These are phyloP conservation scores for Drosophila helvetica DNA, from an alignment of 2,888 invertebrate species.

Conservation along the genomic window DNA sequence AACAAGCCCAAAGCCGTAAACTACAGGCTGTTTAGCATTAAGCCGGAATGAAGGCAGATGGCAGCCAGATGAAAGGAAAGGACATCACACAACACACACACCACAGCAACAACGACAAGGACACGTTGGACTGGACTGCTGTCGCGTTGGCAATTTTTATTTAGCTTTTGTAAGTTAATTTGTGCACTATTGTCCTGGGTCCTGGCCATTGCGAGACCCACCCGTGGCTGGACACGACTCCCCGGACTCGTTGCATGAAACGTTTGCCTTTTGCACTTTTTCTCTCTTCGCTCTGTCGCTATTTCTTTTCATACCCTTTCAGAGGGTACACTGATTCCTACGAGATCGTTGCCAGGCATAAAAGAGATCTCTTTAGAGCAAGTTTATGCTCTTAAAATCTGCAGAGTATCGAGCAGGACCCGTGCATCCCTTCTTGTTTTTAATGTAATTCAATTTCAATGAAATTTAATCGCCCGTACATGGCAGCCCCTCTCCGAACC, in stretches of 20 bases:
- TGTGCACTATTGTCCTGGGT: slow-evolving; percentile 76
- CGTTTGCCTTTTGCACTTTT: slow-evolving; percentile 72
- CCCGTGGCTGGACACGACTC: too few species aligned
- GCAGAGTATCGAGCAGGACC: slow-evolving; percentile 25
- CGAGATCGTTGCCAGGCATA: too few species aligned
- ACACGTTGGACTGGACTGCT: slow-evolving; percentile 16
- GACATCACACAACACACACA: slow-evolving; percentile 4
- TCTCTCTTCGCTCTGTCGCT: not conserved
- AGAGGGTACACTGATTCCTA: too few species aligned
- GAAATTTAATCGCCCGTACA: slow-evolving; percentile 78
- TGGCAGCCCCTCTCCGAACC: slow-evolving; percentile 22
- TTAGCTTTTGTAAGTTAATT: slow-evolving; percentile 78
- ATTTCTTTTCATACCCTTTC: not conserved
- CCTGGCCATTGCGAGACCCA: too few species aligned
- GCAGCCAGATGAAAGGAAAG: slow-evolving; percentile 50
- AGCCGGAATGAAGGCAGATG: slow-evolving; percentile 67
- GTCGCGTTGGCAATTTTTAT: slow-evolving; percentile 72
- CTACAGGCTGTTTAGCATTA: slow-evolving; percentile 42
- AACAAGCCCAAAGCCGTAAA: slow-evolving; percentile 66
- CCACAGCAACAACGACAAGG: not conserved
- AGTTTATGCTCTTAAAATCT: not conserved
- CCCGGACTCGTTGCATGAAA: slow-evolving; percentile 43
- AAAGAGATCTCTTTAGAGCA: too few species aligned
- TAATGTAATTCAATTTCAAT: slow-evolving; percentile 80
- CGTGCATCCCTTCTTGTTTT: slow-evolving; percentile 63